Base-by-base conservation (phyloP, 2,888 invertebrate species). In the Diarsia brunnea region DNA sequence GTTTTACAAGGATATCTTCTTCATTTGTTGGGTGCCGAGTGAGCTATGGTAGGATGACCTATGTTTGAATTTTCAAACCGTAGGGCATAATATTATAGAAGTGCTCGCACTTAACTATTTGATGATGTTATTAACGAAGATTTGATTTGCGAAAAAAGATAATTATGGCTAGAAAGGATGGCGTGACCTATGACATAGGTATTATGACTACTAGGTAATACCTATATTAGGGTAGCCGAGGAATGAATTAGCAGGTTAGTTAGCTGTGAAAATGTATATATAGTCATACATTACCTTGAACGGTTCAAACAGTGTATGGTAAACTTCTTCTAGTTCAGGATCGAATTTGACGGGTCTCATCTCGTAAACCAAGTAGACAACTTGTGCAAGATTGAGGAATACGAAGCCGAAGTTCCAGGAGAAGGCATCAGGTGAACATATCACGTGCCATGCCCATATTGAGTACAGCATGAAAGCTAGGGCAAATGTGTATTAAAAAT, bases 361-460 rank as follows among this genome's bases (percentile, higher is more conserved):
- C 91, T 98, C 98, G 91, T 98, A 98, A 61, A 98, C 97, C 77
- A 98, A 97, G 91, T 98, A 98, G 66, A 98, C 97, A 27, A 98
- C 97, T 94, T 98, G 98, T 0, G 97, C 98, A 85, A 98, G 97
- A 91, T 98, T 98, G 89, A 98, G 96, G 81, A 98, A 95, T 90
- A 98, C 97, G 94, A 98, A 98, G 77, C 97, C 97, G 90, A 98
- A 98, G 93, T 98, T 98, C 98, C 98, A 98, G 0, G 98, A 98
- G 93, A 98, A 98, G 11, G 98, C 98, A 90, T 98, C 98, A 0
- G 98, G 98, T 1, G 98, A 98, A 90, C 98, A 98, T 79, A 98
- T 98, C 43, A 98, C 97, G 89, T 98, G 98, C 98, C 98, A 98
- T n/a, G 98, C 98, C 98, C 98, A 98, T 73, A 98, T 97, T 1